Evolutionary conservation across 2,113 vertebrate species (phyloP).

Genomic region (Promerops cafer): DNA sequence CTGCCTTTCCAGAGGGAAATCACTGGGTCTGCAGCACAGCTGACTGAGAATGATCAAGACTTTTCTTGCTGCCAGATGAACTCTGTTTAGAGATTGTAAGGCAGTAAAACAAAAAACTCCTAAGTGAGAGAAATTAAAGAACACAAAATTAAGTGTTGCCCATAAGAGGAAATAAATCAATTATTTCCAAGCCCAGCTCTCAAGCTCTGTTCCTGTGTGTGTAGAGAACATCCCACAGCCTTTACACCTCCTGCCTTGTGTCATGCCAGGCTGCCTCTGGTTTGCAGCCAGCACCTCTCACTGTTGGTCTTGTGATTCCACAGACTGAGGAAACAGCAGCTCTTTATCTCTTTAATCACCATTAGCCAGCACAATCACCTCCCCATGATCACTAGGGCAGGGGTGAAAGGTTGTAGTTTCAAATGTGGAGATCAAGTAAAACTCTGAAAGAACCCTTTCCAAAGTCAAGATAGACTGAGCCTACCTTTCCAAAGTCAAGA

Average conservation of each 20-base stretch:
- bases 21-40: background rate
- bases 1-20: background rate
- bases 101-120: background rate
- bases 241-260: background rate
- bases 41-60: background rate
- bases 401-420: background rate
- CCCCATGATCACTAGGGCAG: background rate
- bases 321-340: background rate
- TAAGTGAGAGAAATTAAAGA: background rate
- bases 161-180: background rate
- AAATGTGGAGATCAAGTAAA: fast-evolving
- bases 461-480: background rate
- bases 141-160: background rate
- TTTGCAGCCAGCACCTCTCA: background rate
- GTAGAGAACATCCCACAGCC: background rate
- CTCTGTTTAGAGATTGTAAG: background rate
- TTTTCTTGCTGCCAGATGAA: background rate
- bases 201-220: background rate
- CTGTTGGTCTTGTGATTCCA: background rate
- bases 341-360: background rate
- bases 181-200: background rate
- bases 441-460: background rate
- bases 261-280: background rate
- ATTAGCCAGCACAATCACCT: background rate
- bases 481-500: background rate